Evolutionary conservation across 53 echinoderm and acorn worm species (phyloP), one percentile per base, ranked within the genome.

Genomic region (Echinarachnius parma): DNA sequence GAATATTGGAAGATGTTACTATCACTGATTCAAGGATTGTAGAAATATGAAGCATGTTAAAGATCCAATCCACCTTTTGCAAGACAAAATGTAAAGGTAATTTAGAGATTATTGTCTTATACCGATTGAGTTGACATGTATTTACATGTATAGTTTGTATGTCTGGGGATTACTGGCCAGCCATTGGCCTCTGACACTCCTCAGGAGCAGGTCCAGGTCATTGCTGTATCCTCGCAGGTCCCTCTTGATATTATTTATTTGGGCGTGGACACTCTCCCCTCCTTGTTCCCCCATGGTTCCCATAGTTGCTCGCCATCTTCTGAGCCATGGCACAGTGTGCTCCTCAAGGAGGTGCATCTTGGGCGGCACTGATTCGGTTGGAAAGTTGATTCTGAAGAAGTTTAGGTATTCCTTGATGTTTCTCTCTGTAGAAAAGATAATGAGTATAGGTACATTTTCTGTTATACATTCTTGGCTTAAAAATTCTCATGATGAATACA

Each of bases 311-410:
- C 59, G 59, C 59, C 59, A 58, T 18, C 4, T 25, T 10, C 59
- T 13, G 8, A 58, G 30, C 59, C 59, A 58, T 26, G 59, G 59
- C 30, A 29, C 59, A 26, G 29, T 18, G 30, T 58, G 59, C 11
- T 58, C 30, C 59, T 58, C 59, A 1, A 58, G 59, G 28, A 58
- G 59, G 59, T 58, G 59, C 59, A 58, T 58, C 30, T 58, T 58
- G 28, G 59, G 59, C 5, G 59, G 59, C 28, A 28, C 59, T 58
- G 59, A 18, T n/a, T n/a, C n/a, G n/a, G n/a, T n/a, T n/a, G n/a
- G n/a, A n/a, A n/a, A n/a, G n/a, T n/a, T n/a, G n/a, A n/a, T n/a
- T n/a, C n/a, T n/a, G n/a, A n/a, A n/a, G n/a, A n/a, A n/a, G n/a
- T n/a, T n/a, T n/a, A n/a, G n/a, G n/a, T 53, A 39, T 5, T 39